Base-by-base conservation (phyloP, 2,888 invertebrate genomes). In the Suillia variegata region DNA sequence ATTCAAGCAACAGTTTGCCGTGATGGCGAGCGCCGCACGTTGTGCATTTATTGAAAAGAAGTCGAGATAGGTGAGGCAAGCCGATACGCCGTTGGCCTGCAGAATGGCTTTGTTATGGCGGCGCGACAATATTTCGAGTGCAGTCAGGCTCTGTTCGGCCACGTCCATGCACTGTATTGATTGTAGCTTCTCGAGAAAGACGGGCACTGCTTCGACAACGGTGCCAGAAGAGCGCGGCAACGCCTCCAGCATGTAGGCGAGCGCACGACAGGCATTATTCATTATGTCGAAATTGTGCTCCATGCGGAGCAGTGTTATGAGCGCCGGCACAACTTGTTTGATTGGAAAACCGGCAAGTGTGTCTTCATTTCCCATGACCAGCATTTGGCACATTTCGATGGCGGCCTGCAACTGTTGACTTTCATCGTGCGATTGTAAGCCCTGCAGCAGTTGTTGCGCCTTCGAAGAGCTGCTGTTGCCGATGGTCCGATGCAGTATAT, bases 281-380 rank as follows among this genome's bases (percentile, higher is more conserved):
- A 98, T 98, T 87, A 99, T 96, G 83, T 98, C 98, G 84, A 98
- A 98, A 84, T 99, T 99, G 80, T 98, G 96, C 78, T 98, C 98
- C 87, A 97, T 96, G 54, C 94, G 92, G 20, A 99, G 87, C 59
- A 99, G 84, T 73, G 89, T 91, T 65, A 97, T 94, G 34, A 99
- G 87, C 5, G 96, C 96, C 1, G 98, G 97, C 51, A 98, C 97
- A 15, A 97, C 97, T 83, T 97, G 96, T 75, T 98, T 94, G 34
- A 98, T 95, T 0, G 98, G 98, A 82, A 99, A 98, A n/a, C 97
- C 97, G 42, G 96, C 94, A 56, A 98, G 86, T 1, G 97, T 97
- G 81, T 98, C 98, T 83, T 98, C 98, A 80, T 98, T 98, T 68
- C 98, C 98, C 98, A 98, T 98, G 33, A 98, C 97, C 58, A 98